Base-by-base conservation (phyloP, 1,140 invertebrate species). In the Ericerus pela region DNA sequence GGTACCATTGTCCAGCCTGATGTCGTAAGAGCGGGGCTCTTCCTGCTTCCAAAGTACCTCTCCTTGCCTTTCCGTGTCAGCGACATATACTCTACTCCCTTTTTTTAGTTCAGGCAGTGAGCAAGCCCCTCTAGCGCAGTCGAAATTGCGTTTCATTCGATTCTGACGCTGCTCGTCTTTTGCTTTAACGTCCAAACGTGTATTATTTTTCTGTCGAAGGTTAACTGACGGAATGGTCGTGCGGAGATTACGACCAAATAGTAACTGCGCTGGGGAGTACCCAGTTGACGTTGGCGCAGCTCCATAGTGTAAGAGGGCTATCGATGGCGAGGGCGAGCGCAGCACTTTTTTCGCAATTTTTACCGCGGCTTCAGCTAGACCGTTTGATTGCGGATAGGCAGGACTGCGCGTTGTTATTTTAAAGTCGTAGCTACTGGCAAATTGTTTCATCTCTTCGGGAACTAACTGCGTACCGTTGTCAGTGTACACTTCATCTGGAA, bases 301-400 rank as follows among this genome's bases (percentile, higher is more conserved):
- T 31, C 47, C 56, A 47, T 60, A 60, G 27, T 62, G 43, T 12
- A 62, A 27, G 1, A 60, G 31, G 11, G 41, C 43, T 16, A 60
- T 29, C 6, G 31, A 22, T 12, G 33, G 43, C 10, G 26, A 30
- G 30, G 56, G 11, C 55, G 61, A 61, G 36, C 53, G 53, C 10
- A 62, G 28, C 38, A 62, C 56, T 12, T 56, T 43, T 51, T 62
- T 60, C 31, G 27, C 37, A 20, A 57, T 58, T 33, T 47, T 55
- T 6, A 59, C 60, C 16, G 60, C 60, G 54, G 56, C 57, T 36
- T 62, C 61, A 37, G 60, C 55, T 0, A 62, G 28, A 8, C 60
- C 54, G 55, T 62, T 62, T 18, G 52, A 41, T 29, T 54, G 53
- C 47, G 60, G 58, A 53, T 62, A 58, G 37, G 59, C 54, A n/a